Conservation (phyloP, 1,140 invertebrate species). For the Pachypsylla venusta region DNA sequence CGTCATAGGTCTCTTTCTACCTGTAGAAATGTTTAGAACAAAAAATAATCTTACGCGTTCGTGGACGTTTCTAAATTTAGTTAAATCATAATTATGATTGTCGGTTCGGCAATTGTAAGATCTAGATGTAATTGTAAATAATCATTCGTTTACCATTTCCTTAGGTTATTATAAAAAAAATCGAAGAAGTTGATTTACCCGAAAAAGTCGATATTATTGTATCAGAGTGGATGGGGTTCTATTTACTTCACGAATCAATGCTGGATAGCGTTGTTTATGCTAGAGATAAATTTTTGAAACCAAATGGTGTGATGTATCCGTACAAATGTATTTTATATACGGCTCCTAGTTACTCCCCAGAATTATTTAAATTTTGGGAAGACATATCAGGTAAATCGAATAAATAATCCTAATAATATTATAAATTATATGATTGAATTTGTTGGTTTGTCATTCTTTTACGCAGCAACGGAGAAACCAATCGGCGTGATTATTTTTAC, state of each 20-base stretch:
- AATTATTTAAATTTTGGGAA: slow-evolving; percentile 46
- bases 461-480: no score
- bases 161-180: slow-evolving; percentile 41
- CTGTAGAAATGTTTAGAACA: no score
- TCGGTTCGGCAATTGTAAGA: no score
- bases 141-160: slow-evolving; percentile 1
- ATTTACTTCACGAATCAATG: slow-evolving; percentile 96
- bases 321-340: slow-evolving; percentile 30
- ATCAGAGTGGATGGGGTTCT: slow-evolving; percentile 99
- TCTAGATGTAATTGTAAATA: not conserved
- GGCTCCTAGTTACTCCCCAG: slow-evolving; percentile 54
- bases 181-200: slow-evolving; percentile 48
- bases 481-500: no score
- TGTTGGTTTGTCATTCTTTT: no score
- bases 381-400: slow-evolving; percentile 25
- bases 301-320: slow-evolving; percentile 37
- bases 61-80: no score
- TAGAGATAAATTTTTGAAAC: slow-evolving; percentile 69
- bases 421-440: no score
- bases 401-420: no score
- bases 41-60: no score
- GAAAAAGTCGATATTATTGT: slow-evolving; percentile 90
- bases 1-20: no score
- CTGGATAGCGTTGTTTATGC: slow-evolving; percentile 83
- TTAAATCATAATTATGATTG: no score